Evolutionary conservation across 2,888 invertebrate genomes (phyloP).

Genomic region (Patella pellucida): DNA sequence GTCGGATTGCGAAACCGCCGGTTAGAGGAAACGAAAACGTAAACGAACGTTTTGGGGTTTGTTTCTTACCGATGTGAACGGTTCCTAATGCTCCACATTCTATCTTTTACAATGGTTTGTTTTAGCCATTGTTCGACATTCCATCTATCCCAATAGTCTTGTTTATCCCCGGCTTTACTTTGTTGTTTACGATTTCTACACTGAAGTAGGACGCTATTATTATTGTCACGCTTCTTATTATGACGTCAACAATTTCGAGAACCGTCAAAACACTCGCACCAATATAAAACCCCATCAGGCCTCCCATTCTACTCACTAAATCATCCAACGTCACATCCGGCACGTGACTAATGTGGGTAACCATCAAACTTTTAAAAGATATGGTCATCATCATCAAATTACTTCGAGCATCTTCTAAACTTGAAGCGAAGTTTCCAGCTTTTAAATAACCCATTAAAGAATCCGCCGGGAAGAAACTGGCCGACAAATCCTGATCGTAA

Average conservation of each 20-base stretch:
- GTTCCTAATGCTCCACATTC: too few relatives aligned
- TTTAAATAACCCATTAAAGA: neutral
- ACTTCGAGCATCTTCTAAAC: neutral
- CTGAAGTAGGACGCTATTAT: too few relatives aligned
- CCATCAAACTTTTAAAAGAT: neutral
- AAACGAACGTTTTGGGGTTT: too few relatives aligned
- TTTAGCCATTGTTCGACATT: too few relatives aligned
- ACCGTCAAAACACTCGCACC: neutral
- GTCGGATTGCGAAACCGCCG: too few relatives aligned
- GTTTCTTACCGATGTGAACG: too few relatives aligned
- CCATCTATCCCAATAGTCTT: too few relatives aligned
- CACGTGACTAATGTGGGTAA: neutral
- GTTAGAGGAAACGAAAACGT: too few relatives aligned
- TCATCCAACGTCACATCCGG: neutral
- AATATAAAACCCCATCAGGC: neutral
- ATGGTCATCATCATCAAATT: neutral
- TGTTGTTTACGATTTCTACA: too few relatives aligned
- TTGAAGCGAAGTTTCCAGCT: neutral
- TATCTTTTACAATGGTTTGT: too few relatives aligned
- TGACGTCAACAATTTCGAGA: neutral
- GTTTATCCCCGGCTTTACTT: too few relatives aligned
- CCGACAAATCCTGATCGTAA: neutral
- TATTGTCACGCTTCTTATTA: too few relatives aligned
- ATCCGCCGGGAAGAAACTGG: neutral
- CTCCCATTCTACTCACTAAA: neutral